These are phyloP conservation scores for Cairina moschata DNA, from an alignment of 2,113 vertebrate genomes.

Conservation along the genomic window DNA sequence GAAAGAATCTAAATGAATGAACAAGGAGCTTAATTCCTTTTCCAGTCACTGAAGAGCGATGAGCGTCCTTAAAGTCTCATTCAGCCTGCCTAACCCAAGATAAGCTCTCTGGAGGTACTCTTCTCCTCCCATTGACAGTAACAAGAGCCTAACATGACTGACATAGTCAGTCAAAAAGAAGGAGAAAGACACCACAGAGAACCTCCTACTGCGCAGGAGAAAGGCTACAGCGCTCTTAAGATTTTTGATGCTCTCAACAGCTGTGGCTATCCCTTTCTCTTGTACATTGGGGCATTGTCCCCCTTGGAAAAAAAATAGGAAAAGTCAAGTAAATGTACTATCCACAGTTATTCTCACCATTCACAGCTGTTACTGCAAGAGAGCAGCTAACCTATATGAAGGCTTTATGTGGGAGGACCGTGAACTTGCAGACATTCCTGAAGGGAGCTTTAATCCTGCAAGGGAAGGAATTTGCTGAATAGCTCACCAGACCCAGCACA, in stretches of 20 bases:
- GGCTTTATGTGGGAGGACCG: slow-evolving; percentile 49
- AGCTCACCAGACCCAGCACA: slow-evolving; percentile 12
- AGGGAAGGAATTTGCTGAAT: slow-evolving; percentile 61
- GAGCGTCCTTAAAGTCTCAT: slow-evolving; percentile 7
- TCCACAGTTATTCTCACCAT: slow-evolving; percentile 56
- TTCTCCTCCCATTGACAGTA: neutral
- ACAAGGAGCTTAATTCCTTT: slow-evolving; percentile 36
- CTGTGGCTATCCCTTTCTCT: slow-evolving; percentile 17
- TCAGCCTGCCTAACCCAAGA: neutral
- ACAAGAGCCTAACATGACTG: slow-evolving; percentile 27
- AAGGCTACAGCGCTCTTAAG: slow-evolving; percentile 14
- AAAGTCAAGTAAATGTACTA: slow-evolving; percentile 46
- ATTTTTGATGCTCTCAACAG: slow-evolving; percentile 39
- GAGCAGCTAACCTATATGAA: slow-evolving; percentile 52
- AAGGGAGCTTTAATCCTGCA: slow-evolving; percentile 57
- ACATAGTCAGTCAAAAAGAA: slow-evolving; percentile 18
- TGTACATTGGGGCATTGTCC: neutral
- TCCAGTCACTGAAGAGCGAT: slow-evolving; percentile 1
- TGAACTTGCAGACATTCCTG: slow-evolving; percentile 61
- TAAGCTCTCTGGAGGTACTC: neutral
- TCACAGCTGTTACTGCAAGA: slow-evolving; percentile 58
- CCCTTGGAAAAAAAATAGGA: neutral
- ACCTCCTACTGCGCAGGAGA: slow-evolving; percentile 35
- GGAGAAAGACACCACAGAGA: slow-evolving; percentile 33
- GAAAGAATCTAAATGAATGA: slow-evolving; percentile 34